These are phyloP conservation scores for Abscondita cerata DNA, from an alignment of 2,888 invertebrate genomes.

Conservation along the genomic window DNA sequence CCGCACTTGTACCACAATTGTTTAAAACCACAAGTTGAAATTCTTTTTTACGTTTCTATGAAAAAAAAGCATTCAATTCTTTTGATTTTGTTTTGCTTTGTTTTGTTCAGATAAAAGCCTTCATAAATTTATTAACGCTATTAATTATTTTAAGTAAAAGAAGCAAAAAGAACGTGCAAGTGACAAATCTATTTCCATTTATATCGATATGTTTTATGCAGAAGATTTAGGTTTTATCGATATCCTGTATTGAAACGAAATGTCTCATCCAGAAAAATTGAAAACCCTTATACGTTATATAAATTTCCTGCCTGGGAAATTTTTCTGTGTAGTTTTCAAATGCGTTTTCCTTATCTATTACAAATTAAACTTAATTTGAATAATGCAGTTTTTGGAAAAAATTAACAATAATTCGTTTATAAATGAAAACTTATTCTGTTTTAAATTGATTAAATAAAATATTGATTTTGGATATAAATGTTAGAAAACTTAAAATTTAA, in stretches of 20 bases:
- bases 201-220: conserved; percentile 34
- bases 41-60: too few relatives aligned
- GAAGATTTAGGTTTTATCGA: conserved; percentile 31
- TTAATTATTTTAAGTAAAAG: background rate
- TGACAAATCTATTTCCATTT: conserved; percentile 35
- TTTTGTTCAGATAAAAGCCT: background rate
- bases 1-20: too few relatives aligned
- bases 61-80: too few relatives aligned
- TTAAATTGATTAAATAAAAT: too few relatives aligned
- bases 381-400: too few relatives aligned
- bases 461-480: too few relatives aligned
- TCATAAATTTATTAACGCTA: too few relatives aligned
- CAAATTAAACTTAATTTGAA: conserved; percentile 13
- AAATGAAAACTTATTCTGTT: too few relatives aligned
- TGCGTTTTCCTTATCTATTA: conserved; percentile 12
- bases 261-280: conserved; percentile 27
- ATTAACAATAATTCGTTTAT: too few relatives aligned
- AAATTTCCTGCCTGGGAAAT: conserved; percentile 12
- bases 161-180: conserved; percentile 18
- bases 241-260: conserved; percentile 28
- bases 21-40: too few relatives aligned
- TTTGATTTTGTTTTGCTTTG: background rate
- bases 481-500: too few relatives aligned
- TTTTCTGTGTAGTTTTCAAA: conserved; percentile 6
- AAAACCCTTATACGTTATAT: conserved; percentile 21